phyloP scores from a whole-genome alignment of 2,888 invertebrate genomes.

The Phalera bucephala region DNA sequence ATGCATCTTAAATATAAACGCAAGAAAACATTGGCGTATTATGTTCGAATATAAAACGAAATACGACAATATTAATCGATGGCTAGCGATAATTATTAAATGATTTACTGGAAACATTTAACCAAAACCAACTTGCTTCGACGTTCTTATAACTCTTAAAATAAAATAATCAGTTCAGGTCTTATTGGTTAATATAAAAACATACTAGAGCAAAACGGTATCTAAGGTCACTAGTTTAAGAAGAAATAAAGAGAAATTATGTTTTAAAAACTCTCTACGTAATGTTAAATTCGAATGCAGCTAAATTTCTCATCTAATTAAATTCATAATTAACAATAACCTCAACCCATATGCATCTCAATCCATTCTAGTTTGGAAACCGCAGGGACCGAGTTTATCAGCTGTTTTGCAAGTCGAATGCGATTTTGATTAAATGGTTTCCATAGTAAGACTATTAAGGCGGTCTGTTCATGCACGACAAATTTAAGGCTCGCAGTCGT shows the following conservation, averaged over 20 bases:
- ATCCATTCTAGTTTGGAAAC: background rate
- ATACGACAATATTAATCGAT: constrained; percentile 47
- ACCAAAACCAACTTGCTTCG: too few species aligned
- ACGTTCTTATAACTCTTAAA: too few species aligned
- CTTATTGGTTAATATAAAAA: too few species aligned
- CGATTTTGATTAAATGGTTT: constrained; percentile 24
- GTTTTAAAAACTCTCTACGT: too few species aligned
- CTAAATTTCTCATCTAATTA: too few species aligned
- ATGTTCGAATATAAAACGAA: constrained; percentile 39
- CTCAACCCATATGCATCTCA: background rate
- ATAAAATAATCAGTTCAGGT: too few species aligned
- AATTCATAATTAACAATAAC: background rate
- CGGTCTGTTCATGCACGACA: constrained; percentile 13
- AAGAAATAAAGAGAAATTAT: too few species aligned
- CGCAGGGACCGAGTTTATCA: background rate
- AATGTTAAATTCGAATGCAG: too few species aligned
- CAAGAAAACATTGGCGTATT: constrained; percentile 51
- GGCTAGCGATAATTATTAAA: background rate
- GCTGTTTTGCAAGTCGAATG: constrained; percentile 14
- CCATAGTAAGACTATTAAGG: constrained; percentile 14
- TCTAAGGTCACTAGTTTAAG: too few species aligned
- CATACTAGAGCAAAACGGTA: too few species aligned
- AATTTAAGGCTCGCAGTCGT: constrained; percentile 70
- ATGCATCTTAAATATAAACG: constrained; percentile 10
- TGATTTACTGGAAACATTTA: constrained; percentile 8